Evolutionary conservation across 1,140 invertebrate genomes (phyloP).

Genomic region (Cotesia typhae): DNA sequence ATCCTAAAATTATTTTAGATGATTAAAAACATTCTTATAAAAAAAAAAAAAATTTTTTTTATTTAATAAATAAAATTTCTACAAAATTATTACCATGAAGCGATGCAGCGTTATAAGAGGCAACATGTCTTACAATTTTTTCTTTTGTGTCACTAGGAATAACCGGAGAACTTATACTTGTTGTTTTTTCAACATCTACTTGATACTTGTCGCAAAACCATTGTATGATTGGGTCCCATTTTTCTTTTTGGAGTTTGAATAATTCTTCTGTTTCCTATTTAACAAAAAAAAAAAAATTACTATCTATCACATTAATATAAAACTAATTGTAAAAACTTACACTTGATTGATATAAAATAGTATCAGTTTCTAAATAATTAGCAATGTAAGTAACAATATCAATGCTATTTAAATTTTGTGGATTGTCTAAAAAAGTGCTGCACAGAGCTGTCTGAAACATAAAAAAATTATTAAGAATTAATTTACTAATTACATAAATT

Average conservation of each 20-base stretch:
- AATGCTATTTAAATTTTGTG: slow-evolving; percentile 78
- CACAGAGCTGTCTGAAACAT: slow-evolving; percentile 81
- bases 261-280: slow-evolving; percentile 77
- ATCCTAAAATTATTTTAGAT: slow-evolving; percentile 69
- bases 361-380: slow-evolving; percentile 89
- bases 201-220: slow-evolving; percentile 87
- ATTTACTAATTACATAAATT: neutral
- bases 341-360: slow-evolving; percentile 79
- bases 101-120: slow-evolving; percentile 80
- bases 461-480: slow-evolving; percentile 48
- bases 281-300: slow-evolving; percentile 25
- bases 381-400: slow-evolving; percentile 82
- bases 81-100: slow-evolving; percentile 74
- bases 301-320: slow-evolving; percentile 5
- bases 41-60: no score
- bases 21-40: slow-evolving; percentile 1
- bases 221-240: slow-evolving; percentile 88
- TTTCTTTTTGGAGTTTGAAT: slow-evolving; percentile 76
- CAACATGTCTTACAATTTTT: slow-evolving; percentile 75
- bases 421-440: slow-evolving; percentile 92
- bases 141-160: slow-evolving; percentile 74
- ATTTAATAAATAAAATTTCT: neutral
- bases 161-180: slow-evolving; percentile 72
- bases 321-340: slow-evolving; percentile 65
- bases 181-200: slow-evolving; percentile 77